These are phyloP conservation scores for Chaetodon trifascialis DNA, from an alignment of 2,113 vertebrate species.

Conservation along the genomic window DNA sequence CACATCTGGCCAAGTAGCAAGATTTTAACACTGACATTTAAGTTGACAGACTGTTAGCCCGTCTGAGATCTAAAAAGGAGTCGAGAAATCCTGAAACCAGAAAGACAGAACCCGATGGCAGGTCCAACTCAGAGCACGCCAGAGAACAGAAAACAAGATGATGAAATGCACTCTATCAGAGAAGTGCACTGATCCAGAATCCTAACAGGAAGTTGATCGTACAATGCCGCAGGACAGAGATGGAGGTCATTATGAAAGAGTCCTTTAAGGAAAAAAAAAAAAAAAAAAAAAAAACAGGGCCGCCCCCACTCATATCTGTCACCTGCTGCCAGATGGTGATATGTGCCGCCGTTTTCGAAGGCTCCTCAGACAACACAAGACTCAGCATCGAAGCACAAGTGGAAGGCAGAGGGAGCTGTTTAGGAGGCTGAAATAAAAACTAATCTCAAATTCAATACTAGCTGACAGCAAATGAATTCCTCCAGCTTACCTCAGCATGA, in stretches of 20 bases:
- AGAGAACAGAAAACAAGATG: constrained; percentile 26
- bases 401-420: constrained; percentile 86
- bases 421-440: constrained; percentile 93
- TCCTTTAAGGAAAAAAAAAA: constrained; percentile 29
- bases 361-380: constrained; percentile 66
- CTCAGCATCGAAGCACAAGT: constrained; percentile 58
- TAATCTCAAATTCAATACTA: constrained; percentile 94
- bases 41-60: constrained; percentile 5
- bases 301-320: constrained; percentile 62
- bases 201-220: constrained; percentile 63
- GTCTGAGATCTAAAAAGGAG: constrained; percentile 5
- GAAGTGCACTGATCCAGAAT: constrained; percentile 59
- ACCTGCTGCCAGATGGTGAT: constrained; percentile 75
- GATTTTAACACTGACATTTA: background rate
- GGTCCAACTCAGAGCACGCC: constrained; percentile 10
- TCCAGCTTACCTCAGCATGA: constrained; percentile 95
- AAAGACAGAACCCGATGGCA: constrained; percentile 33
- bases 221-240: constrained; percentile 56
- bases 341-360: constrained; percentile 48
- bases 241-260: constrained; percentile 74
- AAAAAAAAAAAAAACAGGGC: constrained; percentile 47
- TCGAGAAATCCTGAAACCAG: constrained; percentile 20
- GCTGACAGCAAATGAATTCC: constrained; percentile 95
- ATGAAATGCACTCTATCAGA: constrained; percentile 50
- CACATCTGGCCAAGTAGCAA: background rate